Base-by-base conservation (phyloP, 2,888 invertebrate genomes). In the Pharmacophagus antenor region DNA sequence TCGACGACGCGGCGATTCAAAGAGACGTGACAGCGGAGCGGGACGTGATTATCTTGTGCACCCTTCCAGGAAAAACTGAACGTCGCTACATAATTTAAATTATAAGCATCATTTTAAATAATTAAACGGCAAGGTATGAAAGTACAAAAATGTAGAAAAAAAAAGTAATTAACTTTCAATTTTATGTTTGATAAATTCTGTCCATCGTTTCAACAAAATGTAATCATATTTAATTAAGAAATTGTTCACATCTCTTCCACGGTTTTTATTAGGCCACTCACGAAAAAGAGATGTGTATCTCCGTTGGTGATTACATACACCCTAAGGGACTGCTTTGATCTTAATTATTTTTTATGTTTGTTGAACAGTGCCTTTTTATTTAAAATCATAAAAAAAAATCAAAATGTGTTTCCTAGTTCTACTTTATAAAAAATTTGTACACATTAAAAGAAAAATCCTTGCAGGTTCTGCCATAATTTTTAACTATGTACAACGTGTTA, bases 1-100 rank as follows among this genome's bases (percentile, higher is more conserved):
- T 25, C 47, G 48, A 47, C 18, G 27, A 51, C 18, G 37, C 58
- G 51, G 6, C 62, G 68, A 59, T 56, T 65, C 63, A 65, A 59
- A 58, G 66, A 61, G 49, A 54, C 23, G 20, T 15, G 58, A 54
- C 21, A 15, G 41, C 20, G 61, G 61, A 65, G 20, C n/a, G 49
- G 37, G 15, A 27, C 51, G 56, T 58, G 56, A 63, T 62, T 65
- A 59, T 62, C 62, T 42, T 54, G 20, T 18, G 44, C 51, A 56
- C 55, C 63, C 57, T 63, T 65, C 65, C 65, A 63, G 56, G 65
- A 66, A 66, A 62, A 61, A 20, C 27, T 18, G 27, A 42, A 23
- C 21, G 31, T 44, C 18, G 42, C 46, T 54, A 20, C 27, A 50
- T 62, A 63, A 63, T 58, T 61, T 54, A 23, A 52, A n/a, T 21